Percentiles rank a stretch among this genome's conserved stretches.
phyloP scores from a whole-genome alignment of 2,113 vertebrate genomes.

The Halichoerus grypus region DNA sequence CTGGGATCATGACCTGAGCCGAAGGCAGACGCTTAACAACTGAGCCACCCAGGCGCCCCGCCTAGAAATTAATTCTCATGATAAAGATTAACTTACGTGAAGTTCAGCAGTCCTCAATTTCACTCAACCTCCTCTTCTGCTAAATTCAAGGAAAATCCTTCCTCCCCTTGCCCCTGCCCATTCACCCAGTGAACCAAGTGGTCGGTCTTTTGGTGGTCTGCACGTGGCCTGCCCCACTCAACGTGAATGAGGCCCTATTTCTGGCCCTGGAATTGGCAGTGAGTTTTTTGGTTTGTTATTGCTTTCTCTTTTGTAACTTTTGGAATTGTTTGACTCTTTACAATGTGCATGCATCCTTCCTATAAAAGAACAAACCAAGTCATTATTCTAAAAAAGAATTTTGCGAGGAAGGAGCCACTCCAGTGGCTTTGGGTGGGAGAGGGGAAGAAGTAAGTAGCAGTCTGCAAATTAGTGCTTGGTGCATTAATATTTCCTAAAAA shows the following conservation, averaged over 20 bases:
- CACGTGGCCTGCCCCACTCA: not conserved
- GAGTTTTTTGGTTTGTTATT: not conserved
- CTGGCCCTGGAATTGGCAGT: not conserved
- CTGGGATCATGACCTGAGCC: no score
- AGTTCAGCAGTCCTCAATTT: not conserved
- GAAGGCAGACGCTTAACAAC: no score
- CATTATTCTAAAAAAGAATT: not conserved
- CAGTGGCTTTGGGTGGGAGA: not conserved
- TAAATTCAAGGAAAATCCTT: no score
- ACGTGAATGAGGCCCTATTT: rapidly evolving
- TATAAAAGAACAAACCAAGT: not conserved
- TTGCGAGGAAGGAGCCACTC: not conserved
- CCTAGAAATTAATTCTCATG: not conserved
- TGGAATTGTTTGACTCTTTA: not conserved
- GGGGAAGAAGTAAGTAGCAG: rapidly evolving
- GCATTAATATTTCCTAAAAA: not conserved
- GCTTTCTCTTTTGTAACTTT: not conserved
- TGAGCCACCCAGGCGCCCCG: no score
- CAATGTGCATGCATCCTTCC: not conserved
- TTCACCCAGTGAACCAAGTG: rapidly evolving
- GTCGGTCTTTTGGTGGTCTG: not conserved
- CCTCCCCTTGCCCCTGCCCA: not conserved
- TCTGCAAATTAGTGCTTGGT: not conserved
- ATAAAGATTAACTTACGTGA: not conserved
- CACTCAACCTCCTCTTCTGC: not conserved